phyloP scores from a whole-genome alignment of 2,888 invertebrate species.

The Pediacus dermestoides region DNA sequence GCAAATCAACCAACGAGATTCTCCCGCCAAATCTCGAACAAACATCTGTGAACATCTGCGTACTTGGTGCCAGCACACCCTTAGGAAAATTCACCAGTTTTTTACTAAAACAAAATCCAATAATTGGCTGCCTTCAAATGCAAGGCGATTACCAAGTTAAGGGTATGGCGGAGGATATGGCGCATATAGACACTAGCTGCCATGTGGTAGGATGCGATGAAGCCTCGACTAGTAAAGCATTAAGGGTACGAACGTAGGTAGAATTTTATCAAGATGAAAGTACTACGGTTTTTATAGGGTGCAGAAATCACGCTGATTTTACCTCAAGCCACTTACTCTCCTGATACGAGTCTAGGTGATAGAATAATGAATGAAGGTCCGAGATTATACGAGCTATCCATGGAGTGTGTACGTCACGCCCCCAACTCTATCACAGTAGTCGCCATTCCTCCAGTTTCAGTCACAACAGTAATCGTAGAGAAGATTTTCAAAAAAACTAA shows the following conservation, averaged over 20 bases:
- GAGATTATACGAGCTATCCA: slow-evolving; percentile 43
- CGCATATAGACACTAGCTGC: slow-evolving; percentile 42
- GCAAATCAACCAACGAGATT: no score
- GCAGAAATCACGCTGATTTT: slow-evolving; percentile 44
- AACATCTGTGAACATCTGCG: slow-evolving; percentile 35
- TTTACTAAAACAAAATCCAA: slow-evolving; percentile 56
- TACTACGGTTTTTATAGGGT: slow-evolving; percentile 33
- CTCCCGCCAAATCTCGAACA: no score
- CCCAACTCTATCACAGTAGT: slow-evolving; percentile 56
- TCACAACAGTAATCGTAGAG: slow-evolving; percentile 54
- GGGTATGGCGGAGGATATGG: slow-evolving; percentile 40
- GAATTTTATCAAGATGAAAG: not conserved
- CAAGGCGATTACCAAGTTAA: slow-evolving; percentile 37
- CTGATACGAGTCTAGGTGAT: slow-evolving; percentile 29
- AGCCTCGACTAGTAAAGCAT: slow-evolving; percentile 32
- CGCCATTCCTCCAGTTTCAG: slow-evolving; percentile 54
- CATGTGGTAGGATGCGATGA: slow-evolving; percentile 16
- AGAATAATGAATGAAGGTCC: slow-evolving; percentile 37
- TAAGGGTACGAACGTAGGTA: slow-evolving; percentile 33
- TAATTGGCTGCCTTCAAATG: slow-evolving; percentile 40
- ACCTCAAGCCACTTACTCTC: slow-evolving; percentile 23
- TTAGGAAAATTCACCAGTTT: slow-evolving; percentile 54
- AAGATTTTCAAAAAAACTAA: slow-evolving; percentile 48
- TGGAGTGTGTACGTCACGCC: slow-evolving; percentile 53
- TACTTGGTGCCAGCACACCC: slow-evolving; percentile 55